These are phyloP conservation scores for Poeciliopsis prolifica DNA, from an alignment of 2,113 vertebrate species.

Conservation along the genomic window DNA sequence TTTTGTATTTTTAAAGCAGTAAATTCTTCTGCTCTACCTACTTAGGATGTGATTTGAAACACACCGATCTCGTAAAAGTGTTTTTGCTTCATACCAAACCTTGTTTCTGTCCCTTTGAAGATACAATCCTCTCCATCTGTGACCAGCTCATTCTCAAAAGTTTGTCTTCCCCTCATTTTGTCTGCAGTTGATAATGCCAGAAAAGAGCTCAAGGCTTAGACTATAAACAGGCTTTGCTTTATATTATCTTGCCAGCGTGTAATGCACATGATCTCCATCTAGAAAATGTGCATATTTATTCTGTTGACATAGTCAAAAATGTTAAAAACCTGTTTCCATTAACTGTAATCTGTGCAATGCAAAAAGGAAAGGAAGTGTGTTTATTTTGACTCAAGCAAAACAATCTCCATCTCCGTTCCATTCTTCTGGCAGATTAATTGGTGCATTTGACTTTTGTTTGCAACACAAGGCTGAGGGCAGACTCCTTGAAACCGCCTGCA, in stretches of 20 bases:
- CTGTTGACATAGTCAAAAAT: conserved; percentile 57
- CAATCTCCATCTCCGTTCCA: conserved; percentile 70
- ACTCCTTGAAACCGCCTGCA: conserved; percentile 55
- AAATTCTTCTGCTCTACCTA: conserved; percentile 56
- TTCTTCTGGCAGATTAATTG: conserved; percentile 70
- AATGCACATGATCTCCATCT: conserved; percentile 62
- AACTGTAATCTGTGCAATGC: conserved; percentile 50
- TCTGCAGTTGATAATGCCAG: conserved; percentile 65
- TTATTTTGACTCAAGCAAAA: conserved; percentile 72
- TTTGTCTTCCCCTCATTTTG: conserved; percentile 70
- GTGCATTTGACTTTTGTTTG: conserved; percentile 69
- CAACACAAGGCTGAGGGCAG: conserved; percentile 59
- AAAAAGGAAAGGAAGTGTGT: conserved; percentile 51
- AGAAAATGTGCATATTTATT: conserved; percentile 55
- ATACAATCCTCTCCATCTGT: conserved; percentile 75
- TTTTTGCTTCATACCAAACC: conserved; percentile 62
- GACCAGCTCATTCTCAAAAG: conserved; percentile 57
- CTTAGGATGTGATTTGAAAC: conserved; percentile 68
- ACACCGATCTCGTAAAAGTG: conserved; percentile 63
- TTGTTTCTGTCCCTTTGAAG: conserved; percentile 71
- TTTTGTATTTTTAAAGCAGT: conserved; percentile 55
- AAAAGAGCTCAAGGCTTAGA: conserved; percentile 41
- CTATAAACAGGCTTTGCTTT: conserved; percentile 56
- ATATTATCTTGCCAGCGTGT: conserved; percentile 54
- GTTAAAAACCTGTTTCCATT: conserved; percentile 60